Evolutionary conservation across 2,797 vertebrate genomes (phyloP).

Genomic region (Pseudochirops cupreus): DNA sequence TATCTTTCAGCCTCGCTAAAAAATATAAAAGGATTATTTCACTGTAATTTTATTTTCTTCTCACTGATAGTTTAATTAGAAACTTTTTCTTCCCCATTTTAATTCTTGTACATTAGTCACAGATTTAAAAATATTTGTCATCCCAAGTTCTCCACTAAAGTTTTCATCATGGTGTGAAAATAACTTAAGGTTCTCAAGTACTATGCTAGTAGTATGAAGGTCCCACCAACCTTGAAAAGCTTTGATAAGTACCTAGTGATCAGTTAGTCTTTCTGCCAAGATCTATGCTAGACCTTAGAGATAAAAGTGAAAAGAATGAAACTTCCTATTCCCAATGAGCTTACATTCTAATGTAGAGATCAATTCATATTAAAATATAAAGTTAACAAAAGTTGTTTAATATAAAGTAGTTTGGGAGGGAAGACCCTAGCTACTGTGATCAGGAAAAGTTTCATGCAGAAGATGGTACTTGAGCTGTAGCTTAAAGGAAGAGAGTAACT

Average conservation of each 20-base stretch:
- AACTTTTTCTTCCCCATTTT: neutral
- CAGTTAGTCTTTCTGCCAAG: neutral
- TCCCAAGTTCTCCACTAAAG: neutral
- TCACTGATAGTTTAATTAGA: neutral
- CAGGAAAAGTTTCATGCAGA: neutral
- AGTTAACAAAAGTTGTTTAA: neutral
- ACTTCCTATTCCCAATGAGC: neutral
- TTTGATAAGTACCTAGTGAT: neutral
- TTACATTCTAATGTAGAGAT: neutral
- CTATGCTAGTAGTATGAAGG: neutral
- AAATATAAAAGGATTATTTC: neutral
- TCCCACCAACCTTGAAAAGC: neutral
- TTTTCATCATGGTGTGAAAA: neutral
- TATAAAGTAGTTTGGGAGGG: neutral
- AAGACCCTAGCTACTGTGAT: neutral
- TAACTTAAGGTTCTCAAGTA: neutral
- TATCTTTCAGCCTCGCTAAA: neutral
- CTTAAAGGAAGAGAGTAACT: neutral
- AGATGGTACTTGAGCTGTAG: neutral
- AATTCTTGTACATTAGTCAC: neutral
- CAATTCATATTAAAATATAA: neutral
- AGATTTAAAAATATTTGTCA: neutral
- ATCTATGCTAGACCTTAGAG: neutral
- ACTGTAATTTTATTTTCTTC: neutral
- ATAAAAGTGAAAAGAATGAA: neutral